Evolutionary conservation across 53 echinoderm and acorn worm genomes (phyloP), one percentile per base, ranked within the genome.

Genomic region (Paelopatides confundens): DNA sequence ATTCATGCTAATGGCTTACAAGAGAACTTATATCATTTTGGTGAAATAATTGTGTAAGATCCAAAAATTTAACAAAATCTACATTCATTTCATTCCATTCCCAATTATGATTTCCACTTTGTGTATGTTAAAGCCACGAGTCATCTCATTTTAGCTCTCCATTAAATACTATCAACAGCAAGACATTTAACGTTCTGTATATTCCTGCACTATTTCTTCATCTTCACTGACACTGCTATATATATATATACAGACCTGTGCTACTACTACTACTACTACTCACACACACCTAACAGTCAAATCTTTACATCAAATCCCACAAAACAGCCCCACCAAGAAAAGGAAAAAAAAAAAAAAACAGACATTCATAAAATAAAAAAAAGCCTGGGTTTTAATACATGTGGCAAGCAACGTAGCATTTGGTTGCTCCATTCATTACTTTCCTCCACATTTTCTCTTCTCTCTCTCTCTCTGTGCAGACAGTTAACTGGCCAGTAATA

Each of bases 401-500:
- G 74, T 74, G 17, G 47, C 74, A 43, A n/a, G 74, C 74, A 43
- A 38, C 37, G 40, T 58, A 58, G 58, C 74, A 74, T 46, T 69
- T 27, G 74, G 37, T 74, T 74, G 40, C 38, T 74, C 46, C 74
- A 74, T 74, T 74, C 74, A 74, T 74, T 74, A 74, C 74, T 74
- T 74, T 74, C 74, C 40, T 39, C 74, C 38, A 26, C 24, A 39
- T 27, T 74, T 46, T 74, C 28, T 74, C 18, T 58, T 23, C n/a
- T 58, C n/a, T 21, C 58, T 43, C n/a, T 58, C n/a, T n/a, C 58
- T 58, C 58, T 58, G 15, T 58, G 21, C 58, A 58, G 58, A 58
- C 58, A 23, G n/a, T n/a, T n/a, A n/a, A 6, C 58, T 58, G 18
- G 18, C 58, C 58, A 58, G 58, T 21, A n/a, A 43, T 43, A 67